phyloP scores from a whole-genome alignment of 2,888 invertebrate species.

The Xestia xanthographa region DNA sequence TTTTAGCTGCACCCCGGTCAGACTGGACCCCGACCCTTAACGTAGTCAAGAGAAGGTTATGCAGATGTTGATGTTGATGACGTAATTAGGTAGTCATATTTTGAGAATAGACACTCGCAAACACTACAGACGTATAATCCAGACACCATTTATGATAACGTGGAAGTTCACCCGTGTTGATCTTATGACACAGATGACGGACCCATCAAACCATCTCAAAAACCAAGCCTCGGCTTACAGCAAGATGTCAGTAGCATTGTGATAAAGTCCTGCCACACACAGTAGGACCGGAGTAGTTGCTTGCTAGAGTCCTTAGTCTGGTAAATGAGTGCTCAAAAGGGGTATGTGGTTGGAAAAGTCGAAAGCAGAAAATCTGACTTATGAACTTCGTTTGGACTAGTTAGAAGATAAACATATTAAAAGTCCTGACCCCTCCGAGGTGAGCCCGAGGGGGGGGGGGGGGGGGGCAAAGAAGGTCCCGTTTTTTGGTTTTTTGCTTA shows the following conservation, averaged over 20 bases:
- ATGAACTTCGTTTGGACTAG: too few species aligned
- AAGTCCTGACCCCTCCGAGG: too few species aligned
- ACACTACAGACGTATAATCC: neutral
- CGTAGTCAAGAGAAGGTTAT: neutral
- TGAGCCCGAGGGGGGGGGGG: too few species aligned
- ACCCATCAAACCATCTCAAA: neutral
- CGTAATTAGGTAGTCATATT: neutral
- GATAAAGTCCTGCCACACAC: neutral
- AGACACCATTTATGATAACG: neutral
- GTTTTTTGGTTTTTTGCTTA: too few species aligned
- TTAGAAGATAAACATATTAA: too few species aligned
- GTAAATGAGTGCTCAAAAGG: too few species aligned
- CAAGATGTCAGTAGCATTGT: neutral
- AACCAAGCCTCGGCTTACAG: neutral
- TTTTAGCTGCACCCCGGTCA: neutral
- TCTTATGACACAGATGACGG: too few species aligned
- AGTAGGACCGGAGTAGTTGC: too few species aligned
- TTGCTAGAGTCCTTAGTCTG: too few species aligned
- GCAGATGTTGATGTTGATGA: neutral
- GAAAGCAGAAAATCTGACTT: too few species aligned
- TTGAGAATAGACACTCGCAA: neutral
- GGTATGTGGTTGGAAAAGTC: too few species aligned
- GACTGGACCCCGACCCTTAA: neutral
- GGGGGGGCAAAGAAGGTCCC: too few species aligned
- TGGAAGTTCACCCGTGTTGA: neutral